phyloP scores from a whole-genome alignment of 2,888 invertebrate species.

The Caenorhabditis auriculariae region DNA sequence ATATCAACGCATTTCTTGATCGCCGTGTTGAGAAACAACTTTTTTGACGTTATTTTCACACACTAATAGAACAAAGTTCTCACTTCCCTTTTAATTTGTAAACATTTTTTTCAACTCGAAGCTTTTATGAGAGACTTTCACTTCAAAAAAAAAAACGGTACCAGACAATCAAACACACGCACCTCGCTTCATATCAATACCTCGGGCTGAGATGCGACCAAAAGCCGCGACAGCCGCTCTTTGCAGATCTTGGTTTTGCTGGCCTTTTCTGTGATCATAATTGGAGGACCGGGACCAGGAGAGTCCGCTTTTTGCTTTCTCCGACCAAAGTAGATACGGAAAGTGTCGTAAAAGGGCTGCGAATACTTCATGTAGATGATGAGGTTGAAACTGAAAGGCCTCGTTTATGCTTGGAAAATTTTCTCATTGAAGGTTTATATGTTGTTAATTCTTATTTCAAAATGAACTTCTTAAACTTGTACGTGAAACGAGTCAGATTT shows the following conservation, averaged over 20 bases:
- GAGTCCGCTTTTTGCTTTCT: conserved; percentile 28
- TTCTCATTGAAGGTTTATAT: background rate
- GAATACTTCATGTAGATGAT: conserved; percentile 62
- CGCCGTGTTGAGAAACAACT: no score
- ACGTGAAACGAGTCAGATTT: no score
- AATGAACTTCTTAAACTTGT: no score
- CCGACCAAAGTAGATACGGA: conserved; percentile 44
- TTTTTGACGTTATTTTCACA: no score
- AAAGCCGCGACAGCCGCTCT: conserved; percentile 35
- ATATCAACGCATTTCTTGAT: no score
- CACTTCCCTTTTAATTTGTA: no score
- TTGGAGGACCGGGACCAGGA: conserved; percentile 28
- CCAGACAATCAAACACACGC: background rate
- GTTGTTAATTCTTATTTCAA: no score
- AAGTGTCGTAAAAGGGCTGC: conserved; percentile 47
- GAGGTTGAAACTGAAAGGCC: conserved; percentile 55
- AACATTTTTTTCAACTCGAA: no score
- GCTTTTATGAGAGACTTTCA: no score
- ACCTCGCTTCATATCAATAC: conserved; percentile 32
- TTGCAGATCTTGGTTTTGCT: conserved; percentile 33
- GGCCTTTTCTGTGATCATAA: conserved; percentile 28
- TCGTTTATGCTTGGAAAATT: background rate
- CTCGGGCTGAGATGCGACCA: conserved; percentile 41
- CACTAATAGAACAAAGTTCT: no score
- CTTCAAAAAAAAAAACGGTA: no score